These are phyloP conservation scores for Corynorhinus townsendii DNA, from an alignment of 2,113 vertebrate genomes.

Conservation along the genomic window DNA sequence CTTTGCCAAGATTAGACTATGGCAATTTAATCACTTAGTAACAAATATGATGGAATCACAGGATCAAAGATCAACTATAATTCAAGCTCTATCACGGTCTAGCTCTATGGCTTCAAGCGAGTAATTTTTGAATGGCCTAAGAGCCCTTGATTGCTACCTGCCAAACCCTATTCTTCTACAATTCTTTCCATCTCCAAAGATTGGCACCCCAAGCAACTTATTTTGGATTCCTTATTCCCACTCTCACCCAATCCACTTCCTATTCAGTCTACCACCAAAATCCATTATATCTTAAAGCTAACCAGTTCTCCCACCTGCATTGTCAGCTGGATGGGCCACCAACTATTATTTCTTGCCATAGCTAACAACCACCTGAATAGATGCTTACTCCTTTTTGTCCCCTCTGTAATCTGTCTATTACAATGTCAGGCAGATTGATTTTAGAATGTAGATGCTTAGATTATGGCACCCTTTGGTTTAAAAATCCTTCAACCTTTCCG, in stretches of 20 bases:
- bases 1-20: slow-evolving; percentile 20
- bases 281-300: not conserved
- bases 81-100: not conserved
- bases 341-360: not conserved
- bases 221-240: not conserved
- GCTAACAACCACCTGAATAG: not conserved
- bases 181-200: not conserved
- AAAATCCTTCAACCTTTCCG: not conserved
- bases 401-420: not conserved
- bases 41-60: not conserved
- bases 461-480: not conserved
- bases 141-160: not conserved
- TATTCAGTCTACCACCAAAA: not conserved
- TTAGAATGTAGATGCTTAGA: not conserved
- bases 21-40: slow-evolving; percentile 20
- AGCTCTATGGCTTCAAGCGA: not conserved
- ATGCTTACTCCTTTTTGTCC: not conserved
- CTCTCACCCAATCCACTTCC: not conserved
- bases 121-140: not conserved
- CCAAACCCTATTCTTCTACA: not conserved
- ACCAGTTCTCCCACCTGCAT: not conserved
- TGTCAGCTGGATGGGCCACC: not conserved
- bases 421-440: not conserved
- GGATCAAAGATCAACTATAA: not conserved
- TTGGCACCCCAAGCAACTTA: not conserved